These are phyloP conservation scores for Hemicordylus capensis DNA, from an alignment of 2,113 vertebrate genomes.

Conservation along the genomic window DNA sequence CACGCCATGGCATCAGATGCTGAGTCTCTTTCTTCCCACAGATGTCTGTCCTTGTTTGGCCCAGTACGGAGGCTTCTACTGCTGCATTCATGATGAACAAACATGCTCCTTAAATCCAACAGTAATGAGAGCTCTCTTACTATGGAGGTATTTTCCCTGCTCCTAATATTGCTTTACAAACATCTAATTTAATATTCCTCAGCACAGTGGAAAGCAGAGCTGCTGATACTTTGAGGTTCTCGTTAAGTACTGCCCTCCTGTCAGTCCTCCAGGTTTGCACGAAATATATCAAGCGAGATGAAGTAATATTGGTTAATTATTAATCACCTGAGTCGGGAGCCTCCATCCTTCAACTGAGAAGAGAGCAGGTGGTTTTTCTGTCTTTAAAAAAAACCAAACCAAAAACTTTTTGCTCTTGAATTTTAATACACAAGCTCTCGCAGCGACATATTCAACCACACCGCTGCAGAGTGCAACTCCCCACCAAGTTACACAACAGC, in stretches of 20 bases:
- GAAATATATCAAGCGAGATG: constrained; percentile 6
- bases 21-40: neutral
- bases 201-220: neutral
- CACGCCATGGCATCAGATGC: neutral
- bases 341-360: neutral
- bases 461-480: neutral
- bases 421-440: neutral
- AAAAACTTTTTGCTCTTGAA: neutral
- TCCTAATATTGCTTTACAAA: neutral
- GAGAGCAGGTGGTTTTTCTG: neutral
- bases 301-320: constrained; percentile 24
- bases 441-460: neutral
- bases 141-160: neutral
- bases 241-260: neutral
- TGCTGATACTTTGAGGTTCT: neutral
- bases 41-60: neutral
- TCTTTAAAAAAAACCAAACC: no score
- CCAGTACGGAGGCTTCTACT: neutral
- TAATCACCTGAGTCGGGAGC: neutral
- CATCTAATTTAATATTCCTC: constrained; percentile 9
- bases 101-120: neutral
- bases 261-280: neutral
- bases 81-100: neutral
- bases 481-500: neutral
- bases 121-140: neutral